Base-by-base conservation (phyloP, 2,888 invertebrate species). In the Parasteatoda lunata region DNA sequence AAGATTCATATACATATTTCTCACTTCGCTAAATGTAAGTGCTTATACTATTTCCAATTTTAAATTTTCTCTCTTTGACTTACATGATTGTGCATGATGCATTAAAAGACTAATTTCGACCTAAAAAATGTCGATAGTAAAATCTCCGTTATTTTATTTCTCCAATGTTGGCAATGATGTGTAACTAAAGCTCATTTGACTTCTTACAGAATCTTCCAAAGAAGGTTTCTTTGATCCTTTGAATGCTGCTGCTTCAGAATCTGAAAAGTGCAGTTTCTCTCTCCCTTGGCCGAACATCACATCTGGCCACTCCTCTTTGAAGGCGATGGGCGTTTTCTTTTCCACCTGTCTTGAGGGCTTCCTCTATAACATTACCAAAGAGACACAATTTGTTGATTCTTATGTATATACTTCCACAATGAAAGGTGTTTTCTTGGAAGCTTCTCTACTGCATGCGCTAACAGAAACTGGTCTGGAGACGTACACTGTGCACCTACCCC, bases 391-490 rank as follows among this genome's bases (percentile, higher is more conserved):
- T 90, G 93, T 95, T 47, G 94, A 94, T 13, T 93, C 93, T 68
- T 96, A 96, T 91, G 94, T 95, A 4, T 95, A 95, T 89, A 95
- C 95, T 0, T 94, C 95, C 1, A 94, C 95, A 4, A 94, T 95
- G 30, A 93, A 94, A 88, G 93, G 94, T 90, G 93, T 95, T 54
- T 94, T 94, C 52, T 92, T 95, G 88, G 95, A 95, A 90, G 93
- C 94, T 89, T 94, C 94, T 81, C 84, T 92, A 87, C 89, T 92
- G 88, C 95, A 96, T 91, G 95, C 95, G 0, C 92, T 96, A 30
- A 96, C 96, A 0, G 94, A 95, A 88, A 94, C 94, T 83, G 96
- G 96, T 0, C 93, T 96, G 68, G 96, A 96, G 91, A 94, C 95
- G 0, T 96, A 96, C 90, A 96, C 96, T 0, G 93, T 94, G 47